These are phyloP conservation scores for Candidula unifasciata DNA, from an alignment of 2,888 invertebrate species.

Conservation along the genomic window DNA sequence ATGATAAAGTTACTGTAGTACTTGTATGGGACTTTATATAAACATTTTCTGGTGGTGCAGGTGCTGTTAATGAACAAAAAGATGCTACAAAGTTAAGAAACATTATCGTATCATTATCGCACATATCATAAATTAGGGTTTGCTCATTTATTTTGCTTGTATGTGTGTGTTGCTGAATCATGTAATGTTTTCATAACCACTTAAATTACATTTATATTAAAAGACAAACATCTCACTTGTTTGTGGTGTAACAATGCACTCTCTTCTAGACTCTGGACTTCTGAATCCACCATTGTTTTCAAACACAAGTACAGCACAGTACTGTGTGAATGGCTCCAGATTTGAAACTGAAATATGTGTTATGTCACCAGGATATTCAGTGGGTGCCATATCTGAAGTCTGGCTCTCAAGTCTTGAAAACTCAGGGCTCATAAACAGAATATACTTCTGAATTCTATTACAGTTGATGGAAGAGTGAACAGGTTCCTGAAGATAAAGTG, in stretches of 20 bases:
- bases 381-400: slow-evolving; percentile 20
- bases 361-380: slow-evolving; percentile 55
- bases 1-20: slow-evolving; percentile 65
- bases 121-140: not conserved
- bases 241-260: slow-evolving; percentile 66
- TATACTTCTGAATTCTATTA: slow-evolving; percentile 63
- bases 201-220: no score
- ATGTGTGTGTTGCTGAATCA: no score
- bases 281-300: slow-evolving; percentile 62
- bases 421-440: slow-evolving; percentile 57
- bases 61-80: slow-evolving; percentile 60
- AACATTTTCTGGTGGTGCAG: slow-evolving; percentile 66
- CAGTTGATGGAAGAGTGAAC: slow-evolving; percentile 63
- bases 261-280: slow-evolving; percentile 63
- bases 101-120: not conserved
- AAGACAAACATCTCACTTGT: slow-evolving; percentile 58
- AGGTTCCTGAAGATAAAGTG: slow-evolving; percentile 59
- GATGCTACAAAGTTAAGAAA: not conserved
- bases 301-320: slow-evolving; percentile 66
- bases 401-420: slow-evolving; percentile 35
- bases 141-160: not conserved
- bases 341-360: slow-evolving; percentile 62
- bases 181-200: no score
- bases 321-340: slow-evolving; percentile 65
- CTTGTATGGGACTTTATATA: slow-evolving; percentile 57